phyloP scores from a whole-genome alignment of 2,113 vertebrate species.

The Apistogramma diplotaenia region DNA sequence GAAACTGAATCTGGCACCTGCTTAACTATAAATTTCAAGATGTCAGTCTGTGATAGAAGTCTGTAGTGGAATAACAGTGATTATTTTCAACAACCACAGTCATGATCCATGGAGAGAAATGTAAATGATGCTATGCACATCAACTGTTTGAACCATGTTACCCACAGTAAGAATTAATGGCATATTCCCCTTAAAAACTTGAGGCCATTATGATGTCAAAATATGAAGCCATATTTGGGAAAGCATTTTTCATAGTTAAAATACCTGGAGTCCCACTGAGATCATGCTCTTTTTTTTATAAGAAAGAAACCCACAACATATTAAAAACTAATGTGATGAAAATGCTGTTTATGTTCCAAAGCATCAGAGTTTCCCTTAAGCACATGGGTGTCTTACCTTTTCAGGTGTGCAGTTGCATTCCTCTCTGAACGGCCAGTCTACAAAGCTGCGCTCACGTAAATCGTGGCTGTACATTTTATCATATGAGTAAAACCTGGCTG shows the following conservation, averaged over 20 bases:
- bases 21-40: slow-evolving; percentile 23
- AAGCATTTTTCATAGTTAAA: neutral
- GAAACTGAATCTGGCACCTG: slow-evolving; percentile 55
- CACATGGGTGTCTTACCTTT: slow-evolving; percentile 59
- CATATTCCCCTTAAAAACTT: neutral
- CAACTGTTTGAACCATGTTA: neutral
- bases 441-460: slow-evolving; percentile 75
- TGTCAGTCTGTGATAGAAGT: slow-evolving; percentile 18
- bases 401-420: slow-evolving; percentile 81
- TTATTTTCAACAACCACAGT: neutral
- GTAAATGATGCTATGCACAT: neutral
- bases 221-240: neutral
- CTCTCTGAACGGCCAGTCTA: slow-evolving; percentile 80
- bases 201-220: fast-evolving
- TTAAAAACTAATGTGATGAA: neutral
- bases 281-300: neutral
- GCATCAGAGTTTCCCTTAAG: neutral
- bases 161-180: neutral
- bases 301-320: neutral
- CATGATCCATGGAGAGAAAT: neutral
- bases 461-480: slow-evolving; percentile 79
- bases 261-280: fast-evolving
- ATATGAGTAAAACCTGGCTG: slow-evolving; percentile 28
- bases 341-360: neutral
- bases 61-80: neutral